Evolutionary conservation across 2,797 vertebrate species (phyloP).

Genomic region (Argentina silus): DNA sequence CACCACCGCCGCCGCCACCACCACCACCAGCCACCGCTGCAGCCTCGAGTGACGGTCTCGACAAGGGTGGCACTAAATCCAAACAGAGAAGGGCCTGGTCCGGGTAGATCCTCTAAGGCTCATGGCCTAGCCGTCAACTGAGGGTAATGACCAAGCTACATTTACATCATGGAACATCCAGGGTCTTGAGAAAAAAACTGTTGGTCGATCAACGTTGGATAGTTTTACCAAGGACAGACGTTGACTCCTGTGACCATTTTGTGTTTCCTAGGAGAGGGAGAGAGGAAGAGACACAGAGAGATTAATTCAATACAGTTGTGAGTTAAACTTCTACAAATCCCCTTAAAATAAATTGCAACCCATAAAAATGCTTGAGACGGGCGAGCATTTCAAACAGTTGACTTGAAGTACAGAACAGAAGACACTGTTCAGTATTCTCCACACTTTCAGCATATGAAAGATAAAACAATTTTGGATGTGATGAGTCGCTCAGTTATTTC

Average conservation of each 20-base stretch:
- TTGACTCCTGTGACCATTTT: constrained; percentile 77
- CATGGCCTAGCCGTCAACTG: constrained; percentile 81
- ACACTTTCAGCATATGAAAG: constrained; percentile 11
- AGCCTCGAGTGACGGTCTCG: constrained; percentile 35
- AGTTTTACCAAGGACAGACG: constrained; percentile 74
- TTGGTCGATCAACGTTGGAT: constrained; percentile 56
- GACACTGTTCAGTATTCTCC: constrained; percentile 4
- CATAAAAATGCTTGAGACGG: not conserved
- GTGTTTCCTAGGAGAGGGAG: constrained; percentile 74
- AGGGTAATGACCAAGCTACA: constrained; percentile 59
- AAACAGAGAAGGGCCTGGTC: constrained; percentile 73
- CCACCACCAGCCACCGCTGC: constrained; percentile 65
- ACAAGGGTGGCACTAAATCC: constrained; percentile 72
- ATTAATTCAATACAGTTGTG: constrained; percentile 26
- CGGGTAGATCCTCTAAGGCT: constrained; percentile 77
- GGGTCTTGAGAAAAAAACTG: constrained; percentile 29
- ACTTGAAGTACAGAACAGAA: constrained; percentile 5
- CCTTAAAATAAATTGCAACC: constrained; percentile 58
- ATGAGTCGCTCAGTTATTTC: constrained; percentile 32
- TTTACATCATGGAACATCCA: constrained; percentile 88
- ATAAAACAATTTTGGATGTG: constrained; percentile 37
- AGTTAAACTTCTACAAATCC: constrained; percentile 64
- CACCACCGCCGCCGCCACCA: constrained; percentile 47
- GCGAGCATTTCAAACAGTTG: not conserved
- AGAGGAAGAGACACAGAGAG: constrained; percentile 57